Percentiles rank a stretch among this genome's conserved stretches.
Conservation (phyloP, 2,797 vertebrate species). For the Simalia tracyae region DNA sequence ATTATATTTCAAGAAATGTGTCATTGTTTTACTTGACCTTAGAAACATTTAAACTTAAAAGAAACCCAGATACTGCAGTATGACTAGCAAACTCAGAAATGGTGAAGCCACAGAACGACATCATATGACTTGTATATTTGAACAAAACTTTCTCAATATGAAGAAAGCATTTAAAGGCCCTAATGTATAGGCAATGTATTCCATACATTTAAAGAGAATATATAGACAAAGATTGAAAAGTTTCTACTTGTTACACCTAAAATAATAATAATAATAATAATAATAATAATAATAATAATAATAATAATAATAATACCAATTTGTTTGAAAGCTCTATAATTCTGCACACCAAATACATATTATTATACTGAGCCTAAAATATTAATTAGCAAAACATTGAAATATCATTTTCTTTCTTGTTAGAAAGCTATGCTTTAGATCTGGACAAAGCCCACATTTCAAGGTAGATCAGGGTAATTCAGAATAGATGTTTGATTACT, state of each 20-base stretch:
- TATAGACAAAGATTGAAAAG: background rate
- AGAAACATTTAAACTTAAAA: background rate
- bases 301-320: background rate
- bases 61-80: background rate
- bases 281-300: no score
- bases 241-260: background rate
- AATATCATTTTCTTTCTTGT: background rate
- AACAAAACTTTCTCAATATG: background rate
- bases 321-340: background rate
- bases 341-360: background rate
- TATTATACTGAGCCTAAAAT: background rate
- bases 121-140: background rate
- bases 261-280: background rate
- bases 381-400: background rate
- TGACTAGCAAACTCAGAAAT: background rate
- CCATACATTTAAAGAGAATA: background rate
- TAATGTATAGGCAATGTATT: background rate
- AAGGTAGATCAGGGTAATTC: background rate
- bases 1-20: background rate
- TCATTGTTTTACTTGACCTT: background rate
- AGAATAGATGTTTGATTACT: background rate
- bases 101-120: background rate
- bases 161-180: background rate
- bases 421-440: background rate
- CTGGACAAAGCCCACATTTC: background rate